phyloP scores from a whole-genome alignment of 2,888 invertebrate species.

The Xestia c-nigrum region DNA sequence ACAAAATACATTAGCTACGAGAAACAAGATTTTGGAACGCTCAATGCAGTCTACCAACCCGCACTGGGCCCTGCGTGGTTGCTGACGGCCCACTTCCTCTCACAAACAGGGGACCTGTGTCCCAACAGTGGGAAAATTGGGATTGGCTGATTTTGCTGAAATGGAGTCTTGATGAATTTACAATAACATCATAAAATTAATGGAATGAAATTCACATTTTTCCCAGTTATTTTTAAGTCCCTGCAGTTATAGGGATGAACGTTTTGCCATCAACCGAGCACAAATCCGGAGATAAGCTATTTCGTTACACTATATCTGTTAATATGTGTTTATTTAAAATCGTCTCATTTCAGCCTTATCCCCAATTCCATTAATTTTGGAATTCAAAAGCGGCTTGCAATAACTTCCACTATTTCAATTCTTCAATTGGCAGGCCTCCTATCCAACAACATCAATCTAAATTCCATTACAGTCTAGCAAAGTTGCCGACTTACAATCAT shows the following conservation, averaged over 20 bases:
- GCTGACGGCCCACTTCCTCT: background rate
- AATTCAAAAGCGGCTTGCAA: background rate
- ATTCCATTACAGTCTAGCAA: slow-evolving; percentile 27
- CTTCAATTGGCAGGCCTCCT: background rate
- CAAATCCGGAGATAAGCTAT: background rate
- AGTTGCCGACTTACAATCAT: slow-evolving; percentile 30
- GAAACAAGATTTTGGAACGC: background rate
- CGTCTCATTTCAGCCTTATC: background rate
- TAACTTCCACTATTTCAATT: background rate
- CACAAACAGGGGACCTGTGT: background rate
- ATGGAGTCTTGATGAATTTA: background rate
- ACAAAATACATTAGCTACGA: slow-evolving; percentile 9
- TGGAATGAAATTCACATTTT: background rate
- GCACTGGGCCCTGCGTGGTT: background rate
- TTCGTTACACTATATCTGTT: background rate
- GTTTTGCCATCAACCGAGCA: background rate
- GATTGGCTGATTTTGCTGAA: background rate
- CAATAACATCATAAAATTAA: no score
- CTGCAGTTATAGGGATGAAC: background rate
- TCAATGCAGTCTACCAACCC: background rate
- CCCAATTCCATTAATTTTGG: background rate
- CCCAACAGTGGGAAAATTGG: background rate
- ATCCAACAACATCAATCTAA: background rate
- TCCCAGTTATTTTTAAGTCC: background rate
- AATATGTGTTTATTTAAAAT: background rate